phyloP scores from a whole-genome alignment of 2,797 vertebrate species.

The Neoniphon sammara region DNA sequence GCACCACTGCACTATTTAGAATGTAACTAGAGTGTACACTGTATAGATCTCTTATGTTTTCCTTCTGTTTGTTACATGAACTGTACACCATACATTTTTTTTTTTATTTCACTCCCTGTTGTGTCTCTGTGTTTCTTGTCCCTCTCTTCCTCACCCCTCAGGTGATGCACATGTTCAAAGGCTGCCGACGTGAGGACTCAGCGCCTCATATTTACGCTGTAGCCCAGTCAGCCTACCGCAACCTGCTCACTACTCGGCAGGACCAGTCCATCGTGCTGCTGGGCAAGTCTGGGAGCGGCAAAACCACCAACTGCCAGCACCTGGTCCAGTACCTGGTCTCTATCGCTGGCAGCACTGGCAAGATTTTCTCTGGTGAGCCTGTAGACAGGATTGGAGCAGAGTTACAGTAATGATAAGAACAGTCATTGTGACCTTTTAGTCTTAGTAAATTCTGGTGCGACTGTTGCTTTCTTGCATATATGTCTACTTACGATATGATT shows the following conservation, averaged over 20 bases:
- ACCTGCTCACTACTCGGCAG: constrained; percentile 93
- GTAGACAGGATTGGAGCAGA: background rate
- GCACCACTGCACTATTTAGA: background rate
- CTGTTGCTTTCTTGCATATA: too few relatives aligned
- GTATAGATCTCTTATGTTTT: background rate
- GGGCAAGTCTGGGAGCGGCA: constrained; percentile 93
- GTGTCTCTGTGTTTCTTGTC: background rate
- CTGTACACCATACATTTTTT: background rate
- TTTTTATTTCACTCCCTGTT: background rate
- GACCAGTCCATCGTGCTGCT: constrained; percentile 94
- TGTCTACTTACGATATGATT: too few relatives aligned
- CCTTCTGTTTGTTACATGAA: background rate
- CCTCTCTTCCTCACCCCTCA: constrained; percentile 13
- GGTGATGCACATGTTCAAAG: constrained; percentile 99
- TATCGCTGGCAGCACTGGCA: constrained; percentile 90
- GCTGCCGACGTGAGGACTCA: constrained; percentile 92
- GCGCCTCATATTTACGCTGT: constrained; percentile 94
- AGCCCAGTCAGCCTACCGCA: constrained; percentile 93
- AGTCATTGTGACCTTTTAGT: too few relatives aligned
- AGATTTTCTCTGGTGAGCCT: constrained; percentile 93
- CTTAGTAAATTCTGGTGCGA: too few relatives aligned
- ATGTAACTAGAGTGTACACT: background rate
- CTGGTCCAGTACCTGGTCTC: constrained; percentile 94
- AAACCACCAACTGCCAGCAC: constrained; percentile 96
- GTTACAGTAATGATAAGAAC: too few relatives aligned